These are phyloP conservation scores for Xanthorhoe designata DNA, from an alignment of 2,888 invertebrate species.

Conservation along the genomic window DNA sequence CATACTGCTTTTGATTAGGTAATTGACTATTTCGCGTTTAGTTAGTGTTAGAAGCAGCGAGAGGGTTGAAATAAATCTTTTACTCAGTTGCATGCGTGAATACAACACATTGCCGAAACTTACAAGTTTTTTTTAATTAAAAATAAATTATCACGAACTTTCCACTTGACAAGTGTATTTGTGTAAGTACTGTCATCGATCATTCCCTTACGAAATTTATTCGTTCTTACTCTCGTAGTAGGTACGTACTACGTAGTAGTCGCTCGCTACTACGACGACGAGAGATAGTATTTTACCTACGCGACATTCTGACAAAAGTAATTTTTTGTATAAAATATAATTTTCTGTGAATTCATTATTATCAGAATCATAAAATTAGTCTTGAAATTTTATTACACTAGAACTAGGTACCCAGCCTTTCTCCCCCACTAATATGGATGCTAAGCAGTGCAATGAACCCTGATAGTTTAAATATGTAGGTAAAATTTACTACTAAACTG, in stretches of 20 bases:
- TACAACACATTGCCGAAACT: too few species aligned
- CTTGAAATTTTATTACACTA: too few species aligned
- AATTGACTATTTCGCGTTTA: neutral
- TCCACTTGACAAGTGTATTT: too few species aligned
- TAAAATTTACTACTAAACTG: neutral
- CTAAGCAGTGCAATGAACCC: slow-evolving; percentile 17
- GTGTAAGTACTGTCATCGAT: neutral
- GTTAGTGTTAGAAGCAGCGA: neutral
- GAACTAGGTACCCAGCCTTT: neutral
- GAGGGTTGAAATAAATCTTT: neutral
- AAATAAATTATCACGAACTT: too few species aligned
- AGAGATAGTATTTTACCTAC: neutral
- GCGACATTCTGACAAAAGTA: too few species aligned
- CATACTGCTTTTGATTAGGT: neutral
- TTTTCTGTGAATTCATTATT: too few species aligned
- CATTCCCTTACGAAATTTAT: neutral
- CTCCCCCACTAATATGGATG: slow-evolving; percentile 12
- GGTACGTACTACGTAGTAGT: neutral
- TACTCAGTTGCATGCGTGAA: too few species aligned
- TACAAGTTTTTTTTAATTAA: too few species aligned
- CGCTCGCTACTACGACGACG: neutral
- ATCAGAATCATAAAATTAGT: too few species aligned
- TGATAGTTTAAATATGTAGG: neutral
- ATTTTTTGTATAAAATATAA: neutral
- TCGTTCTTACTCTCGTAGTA: neutral